Evolutionary conservation across 2,113 vertebrate genomes (phyloP).

Genomic region (Felis chaus): DNA sequence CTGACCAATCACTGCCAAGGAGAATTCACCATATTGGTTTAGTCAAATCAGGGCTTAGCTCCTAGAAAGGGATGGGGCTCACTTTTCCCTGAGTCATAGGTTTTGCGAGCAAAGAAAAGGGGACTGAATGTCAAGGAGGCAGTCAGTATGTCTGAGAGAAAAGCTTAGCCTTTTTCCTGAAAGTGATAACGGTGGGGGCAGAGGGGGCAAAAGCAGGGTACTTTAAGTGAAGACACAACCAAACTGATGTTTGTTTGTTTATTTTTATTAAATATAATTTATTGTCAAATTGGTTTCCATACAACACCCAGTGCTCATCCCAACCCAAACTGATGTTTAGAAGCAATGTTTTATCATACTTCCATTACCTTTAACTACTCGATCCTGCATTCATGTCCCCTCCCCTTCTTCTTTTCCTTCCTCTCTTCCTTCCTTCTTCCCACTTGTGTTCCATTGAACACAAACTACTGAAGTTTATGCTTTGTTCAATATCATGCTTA

Average conservation of each 20-base stretch:
- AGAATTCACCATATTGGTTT: not conserved
- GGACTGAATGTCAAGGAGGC: not conserved
- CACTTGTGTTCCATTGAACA: not conserved
- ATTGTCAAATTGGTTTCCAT: too few species aligned
- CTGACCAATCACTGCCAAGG: not conserved
- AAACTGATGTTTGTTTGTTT: too few species aligned
- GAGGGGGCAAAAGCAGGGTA: rapidly evolving
- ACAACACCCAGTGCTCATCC: too few species aligned
- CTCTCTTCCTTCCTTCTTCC: too few species aligned
- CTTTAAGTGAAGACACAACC: not conserved
- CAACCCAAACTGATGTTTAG: not conserved
- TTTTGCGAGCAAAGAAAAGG: not conserved
- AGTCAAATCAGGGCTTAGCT: not conserved
- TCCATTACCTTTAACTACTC: not conserved
- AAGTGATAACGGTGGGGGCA: not conserved
- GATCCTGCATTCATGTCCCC: too few species aligned
- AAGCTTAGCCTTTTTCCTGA: not conserved
- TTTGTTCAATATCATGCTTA: not conserved
- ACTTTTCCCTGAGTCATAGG: not conserved
- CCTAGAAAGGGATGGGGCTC: not conserved
- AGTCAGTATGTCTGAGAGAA: not conserved
- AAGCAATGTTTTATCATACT: not conserved
- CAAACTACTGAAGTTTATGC: not conserved
- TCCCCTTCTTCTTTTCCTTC: not conserved
- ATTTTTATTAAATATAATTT: too few species aligned